Evolutionary conservation across 2,797 vertebrate species (phyloP).

Genomic region (Taeniopygia guttata): DNA sequence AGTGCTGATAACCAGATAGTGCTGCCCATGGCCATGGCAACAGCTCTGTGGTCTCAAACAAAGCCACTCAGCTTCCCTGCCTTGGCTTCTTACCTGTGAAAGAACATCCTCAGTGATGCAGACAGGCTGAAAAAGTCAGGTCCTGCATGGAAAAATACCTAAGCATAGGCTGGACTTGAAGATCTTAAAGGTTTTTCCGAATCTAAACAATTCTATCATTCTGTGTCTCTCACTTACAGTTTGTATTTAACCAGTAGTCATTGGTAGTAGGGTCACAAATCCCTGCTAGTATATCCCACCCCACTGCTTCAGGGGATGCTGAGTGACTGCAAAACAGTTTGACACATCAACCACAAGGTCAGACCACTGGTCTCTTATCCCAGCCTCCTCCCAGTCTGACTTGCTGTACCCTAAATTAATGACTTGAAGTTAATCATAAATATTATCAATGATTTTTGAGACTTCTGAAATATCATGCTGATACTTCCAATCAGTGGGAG

Average conservation of each 20-base stretch:
- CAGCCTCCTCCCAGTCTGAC: not conserved
- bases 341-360: not conserved
- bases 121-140: not conserved
- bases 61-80: not conserved
- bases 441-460: not conserved
- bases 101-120: not conserved
- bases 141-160: not conserved
- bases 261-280: not conserved
- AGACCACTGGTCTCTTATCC: not conserved
- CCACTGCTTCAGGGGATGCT: not conserved
- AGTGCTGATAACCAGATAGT: fast-evolving
- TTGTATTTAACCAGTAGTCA: not conserved
- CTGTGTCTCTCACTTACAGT: not conserved
- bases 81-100: not conserved
- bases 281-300: not conserved
- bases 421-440: not conserved
- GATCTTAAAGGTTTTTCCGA: not conserved
- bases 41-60: not conserved
- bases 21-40: not conserved
- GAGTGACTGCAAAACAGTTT: not conserved
- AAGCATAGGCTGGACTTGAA: not conserved
- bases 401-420: not conserved
- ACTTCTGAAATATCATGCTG: not conserved
- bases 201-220: not conserved
- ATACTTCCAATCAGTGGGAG: not conserved